Base-by-base conservation (phyloP, 1,140 invertebrate genomes). In the Rhopalosiphum padi region DNA sequence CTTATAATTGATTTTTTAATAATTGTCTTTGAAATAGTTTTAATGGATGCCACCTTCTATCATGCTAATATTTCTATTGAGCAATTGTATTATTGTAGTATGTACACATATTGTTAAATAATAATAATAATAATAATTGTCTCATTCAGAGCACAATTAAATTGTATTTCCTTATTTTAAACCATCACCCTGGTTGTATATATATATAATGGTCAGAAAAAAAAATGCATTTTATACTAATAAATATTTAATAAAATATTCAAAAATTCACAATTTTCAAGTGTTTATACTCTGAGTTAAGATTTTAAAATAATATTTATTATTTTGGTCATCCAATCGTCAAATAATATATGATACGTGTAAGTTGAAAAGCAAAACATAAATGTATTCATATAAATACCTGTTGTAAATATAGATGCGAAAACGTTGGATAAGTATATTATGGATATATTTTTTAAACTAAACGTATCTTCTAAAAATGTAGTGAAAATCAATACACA, bases 401-500 rank as follows among this genome's bases (percentile, higher is more conserved):
- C 30, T 46, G 85, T 88, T 21, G 21, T 37, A 83, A 83, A 83
- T n/a, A 22, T n/a, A 22, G 35, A 83, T 23, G 22, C 22, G 35
- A 83, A 83, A 37, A 83, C 35, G 7, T 35, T 1, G 21, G 8
- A 83, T 7, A 23, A 23, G 35, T 37, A 83, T 83, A 83, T 22
- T 83, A 83, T 83, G 7, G 60, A 82, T 82, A 37, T 83, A 82
- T 77, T 86, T 15, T 86, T 46, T 86, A 46, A 23, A 88, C 30
- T 25, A n/a, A 87, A 46, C 43, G 9, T 22, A 88, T 48, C n/a
- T 87, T 35, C 15, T 22, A 46, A n/a, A 41, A 46, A 88, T 35
- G 7, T 88, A 88, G 30, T 25, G 30, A 88, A 88, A 88, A 48
- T 48, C 86, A n/a, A 88, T 88, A 88, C 43, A n/a, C 83, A 25